Base-by-base conservation (phyloP, 1,140 invertebrate genomes). In the Halotydeus destructor region DNA sequence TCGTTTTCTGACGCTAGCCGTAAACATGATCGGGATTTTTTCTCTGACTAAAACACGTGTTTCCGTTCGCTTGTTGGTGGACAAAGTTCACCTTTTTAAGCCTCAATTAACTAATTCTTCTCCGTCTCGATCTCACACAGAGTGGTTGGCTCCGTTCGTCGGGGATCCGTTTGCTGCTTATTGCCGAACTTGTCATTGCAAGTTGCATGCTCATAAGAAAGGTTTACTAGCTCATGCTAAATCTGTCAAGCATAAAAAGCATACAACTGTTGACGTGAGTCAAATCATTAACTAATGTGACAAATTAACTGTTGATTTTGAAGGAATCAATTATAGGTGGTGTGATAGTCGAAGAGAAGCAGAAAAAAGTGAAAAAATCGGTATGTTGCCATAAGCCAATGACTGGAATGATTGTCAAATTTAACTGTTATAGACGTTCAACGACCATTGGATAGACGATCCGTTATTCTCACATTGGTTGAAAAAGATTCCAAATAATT, bases 191-290 rank as follows among this genome's bases (percentile, higher is more conserved):
- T 41, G 39, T 18, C 39, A 26, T 26, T 14, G 4, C 27, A 41
- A 41, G 25, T 26, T 41, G n/a, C 39, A 41, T 28, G 39, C 39
- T 9, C 39, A 41, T 19, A 41, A 41, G 22, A 41, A 41, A 33
- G 39, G 39, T 18, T 28, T 41, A 3, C 33, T 41, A 32, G 39
- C 39, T 4, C 39, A 41, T 26, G 23, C 39, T 6, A 32, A 32
- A 18, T 41, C 39, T 11, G 19, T 28, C 9, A 41, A 41, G 22
- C 39, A 41, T 31, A 33, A 18, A 8, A 41, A 41, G 25, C 39
- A 41, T 41, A 32, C 8, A 39, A n/a, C n/a, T n/a, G n/a, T n/a
- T n/a, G n/a, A n/a, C n/a, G n/a, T n/a, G n/a, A n/a, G n/a, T n/a
- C n/a, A n/a, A n/a, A n/a, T n/a, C 5, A 14, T 34, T 6, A 34